A percentile compares a stretch with the other conserved stretches of the same genome.
Conservation (phyloP, 2,888 invertebrate species). For the Reticulitermes lucifugus region DNA sequence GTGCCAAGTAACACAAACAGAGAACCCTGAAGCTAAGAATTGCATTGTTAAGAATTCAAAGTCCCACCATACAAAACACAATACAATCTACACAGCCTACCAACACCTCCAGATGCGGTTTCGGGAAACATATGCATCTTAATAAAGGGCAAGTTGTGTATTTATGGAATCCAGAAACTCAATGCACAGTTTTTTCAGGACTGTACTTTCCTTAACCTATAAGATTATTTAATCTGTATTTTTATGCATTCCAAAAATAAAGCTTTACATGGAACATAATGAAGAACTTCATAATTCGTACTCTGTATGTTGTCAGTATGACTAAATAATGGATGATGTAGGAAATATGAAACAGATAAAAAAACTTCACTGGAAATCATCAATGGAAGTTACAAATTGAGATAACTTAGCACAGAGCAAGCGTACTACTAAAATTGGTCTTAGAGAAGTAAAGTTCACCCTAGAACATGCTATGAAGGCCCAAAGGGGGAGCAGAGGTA, state of each 20-base stretch:
- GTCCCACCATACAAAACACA: constrained; percentile 41
- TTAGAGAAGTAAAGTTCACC: no score
- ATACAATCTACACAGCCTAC: constrained; percentile 73
- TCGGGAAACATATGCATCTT: constrained; percentile 74
- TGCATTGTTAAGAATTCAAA: constrained; percentile 21
- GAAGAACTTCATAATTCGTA: no score
- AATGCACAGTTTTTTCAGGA: not conserved
- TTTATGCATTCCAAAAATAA: not conserved
- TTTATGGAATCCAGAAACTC: not conserved
- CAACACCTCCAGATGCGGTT: constrained; percentile 79
- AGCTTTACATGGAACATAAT: no score
- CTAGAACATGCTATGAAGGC: no score
- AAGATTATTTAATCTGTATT: constrained; percentile 30
- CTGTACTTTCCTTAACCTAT: not conserved
- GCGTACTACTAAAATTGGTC: no score
- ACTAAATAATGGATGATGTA: no score
- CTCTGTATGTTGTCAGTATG: no score
- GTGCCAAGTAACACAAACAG: constrained; percentile 57
- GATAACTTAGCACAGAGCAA: no score
- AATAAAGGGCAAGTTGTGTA: not conserved
- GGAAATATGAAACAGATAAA: no score
- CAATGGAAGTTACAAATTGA: no score
- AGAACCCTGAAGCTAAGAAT: constrained; percentile 58
- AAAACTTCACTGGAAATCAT: no score
- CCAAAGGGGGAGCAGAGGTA: no score